A percentile compares a stretch with the other conserved stretches of the same genome.
phyloP scores from a whole-genome alignment of 2,113 vertebrate genomes.

The Cynoglossus semilaevis region DNA sequence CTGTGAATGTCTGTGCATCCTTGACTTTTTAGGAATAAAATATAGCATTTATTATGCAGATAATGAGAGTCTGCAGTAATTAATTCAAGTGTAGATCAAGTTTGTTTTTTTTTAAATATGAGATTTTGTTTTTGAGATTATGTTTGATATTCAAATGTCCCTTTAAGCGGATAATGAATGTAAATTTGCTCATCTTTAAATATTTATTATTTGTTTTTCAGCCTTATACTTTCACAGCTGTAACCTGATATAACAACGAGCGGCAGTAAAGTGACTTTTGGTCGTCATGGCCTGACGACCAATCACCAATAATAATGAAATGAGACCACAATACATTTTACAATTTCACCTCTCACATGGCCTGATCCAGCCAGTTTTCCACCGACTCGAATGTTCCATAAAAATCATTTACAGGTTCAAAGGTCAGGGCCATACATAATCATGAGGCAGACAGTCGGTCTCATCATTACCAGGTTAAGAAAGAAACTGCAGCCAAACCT shows the following conservation, averaged over 20 bases:
- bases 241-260: no score
- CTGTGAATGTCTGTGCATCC: constrained; percentile 3
- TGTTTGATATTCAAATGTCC: no score
- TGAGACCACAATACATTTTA: constrained; percentile 44
- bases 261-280: no score
- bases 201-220: no score
- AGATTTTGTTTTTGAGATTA: no score
- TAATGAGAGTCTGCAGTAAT: neutral
- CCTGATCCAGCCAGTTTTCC: constrained; percentile 47
- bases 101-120: neutral
- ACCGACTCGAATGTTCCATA: constrained; percentile 53
- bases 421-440: constrained; percentile 65
- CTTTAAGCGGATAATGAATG: no score
- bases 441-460: constrained; percentile 46
- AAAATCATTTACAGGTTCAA: constrained; percentile 63
- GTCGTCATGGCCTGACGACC: constrained; percentile 20
- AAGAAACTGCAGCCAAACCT: constrained; percentile 48
- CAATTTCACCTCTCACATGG: constrained; percentile 48
- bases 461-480: constrained; percentile 39
- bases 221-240: no score
- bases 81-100: neutral
- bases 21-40: neutral
- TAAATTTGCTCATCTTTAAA: no score
- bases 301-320: constrained; percentile 56
- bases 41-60: no score